Base-by-base conservation (phyloP, 2,113 vertebrate genomes). In the Scomber japonicus region DNA sequence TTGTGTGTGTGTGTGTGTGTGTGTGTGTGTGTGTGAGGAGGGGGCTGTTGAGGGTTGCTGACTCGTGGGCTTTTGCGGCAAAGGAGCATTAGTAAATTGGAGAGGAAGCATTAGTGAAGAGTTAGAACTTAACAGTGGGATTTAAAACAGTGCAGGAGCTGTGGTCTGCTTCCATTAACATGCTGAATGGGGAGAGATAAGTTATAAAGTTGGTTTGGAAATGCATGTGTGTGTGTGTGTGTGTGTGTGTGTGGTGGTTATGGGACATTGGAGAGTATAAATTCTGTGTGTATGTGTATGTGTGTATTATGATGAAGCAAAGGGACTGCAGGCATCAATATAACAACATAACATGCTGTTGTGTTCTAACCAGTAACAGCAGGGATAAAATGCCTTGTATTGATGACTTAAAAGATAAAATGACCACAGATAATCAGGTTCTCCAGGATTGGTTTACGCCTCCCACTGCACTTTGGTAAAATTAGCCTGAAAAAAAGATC, bases 31-130 rank as follows among this genome's bases (percentile, higher is more conserved):
- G 48, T 35, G 68, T 30, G 49, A 53, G 50, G 17, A 27, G 51
- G 63, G 65, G 40, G 72, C 50, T 70, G 68, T 75, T 57, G 48
- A 75, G 69, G 68, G 83, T 65, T 90, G 91, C 91, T 93, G 87
- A 92, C 90, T 83, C 71, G 10, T 82, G 84, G 75, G 82, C 75
- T 81, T 83, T 91, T 89, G 90, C 81, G 88, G 91, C 48, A 5
- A 78, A 74, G 75, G 72, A 83, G 81, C 91, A 92, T 93, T 91
- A 93, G 91, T 89, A 88, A 89, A 91, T 89, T 90, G 84, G 71
- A 31, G 57, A 71, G 78, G 65, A 84, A 73, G 81, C 90, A 90
- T 93, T 92, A 89, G 88, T 77, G 88, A 90, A 86, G 51, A 79
- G 77, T 80, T 77, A 57, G 59, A 88, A 77, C 5, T 86, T 80